These are phyloP conservation scores for Lepilemur septentrionalis DNA, from an alignment of 2,797 vertebrate genomes.

Conservation along the genomic window DNA sequence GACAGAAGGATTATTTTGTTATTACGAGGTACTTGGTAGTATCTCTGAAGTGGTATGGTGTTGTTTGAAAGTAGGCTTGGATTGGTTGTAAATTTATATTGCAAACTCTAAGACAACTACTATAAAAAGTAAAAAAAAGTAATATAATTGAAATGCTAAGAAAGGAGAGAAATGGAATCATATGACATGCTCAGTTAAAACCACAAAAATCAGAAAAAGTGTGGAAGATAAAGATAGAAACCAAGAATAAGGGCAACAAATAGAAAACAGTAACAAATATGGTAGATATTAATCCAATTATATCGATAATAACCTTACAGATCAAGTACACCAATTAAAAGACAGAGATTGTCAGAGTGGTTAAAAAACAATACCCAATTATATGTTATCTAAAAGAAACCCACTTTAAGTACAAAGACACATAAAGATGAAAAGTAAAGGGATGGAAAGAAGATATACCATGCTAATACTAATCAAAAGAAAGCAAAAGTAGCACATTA, in stretches of 20 bases:
- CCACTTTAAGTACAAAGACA: neutral
- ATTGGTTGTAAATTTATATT: neutral
- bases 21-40: neutral
- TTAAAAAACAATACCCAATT: neutral
- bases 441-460: neutral
- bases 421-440: neutral
- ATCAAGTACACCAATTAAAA: neutral
- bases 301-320: neutral
- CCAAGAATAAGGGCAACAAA: neutral
- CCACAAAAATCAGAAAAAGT: neutral
- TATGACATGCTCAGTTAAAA: neutral
- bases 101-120: neutral
- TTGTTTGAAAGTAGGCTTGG: neutral
- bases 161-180: neutral
- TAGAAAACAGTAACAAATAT: neutral
- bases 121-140: neutral
- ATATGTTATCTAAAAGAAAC: neutral
- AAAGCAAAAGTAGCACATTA: neutral
- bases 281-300: neutral
- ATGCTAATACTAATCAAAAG: neutral
- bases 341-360: neutral
- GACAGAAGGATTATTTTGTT: neutral
- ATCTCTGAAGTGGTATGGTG: neutral
- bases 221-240: neutral
- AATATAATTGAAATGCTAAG: neutral